Conservation (phyloP, 1,140 invertebrate species). For the Bombus superbus region DNA sequence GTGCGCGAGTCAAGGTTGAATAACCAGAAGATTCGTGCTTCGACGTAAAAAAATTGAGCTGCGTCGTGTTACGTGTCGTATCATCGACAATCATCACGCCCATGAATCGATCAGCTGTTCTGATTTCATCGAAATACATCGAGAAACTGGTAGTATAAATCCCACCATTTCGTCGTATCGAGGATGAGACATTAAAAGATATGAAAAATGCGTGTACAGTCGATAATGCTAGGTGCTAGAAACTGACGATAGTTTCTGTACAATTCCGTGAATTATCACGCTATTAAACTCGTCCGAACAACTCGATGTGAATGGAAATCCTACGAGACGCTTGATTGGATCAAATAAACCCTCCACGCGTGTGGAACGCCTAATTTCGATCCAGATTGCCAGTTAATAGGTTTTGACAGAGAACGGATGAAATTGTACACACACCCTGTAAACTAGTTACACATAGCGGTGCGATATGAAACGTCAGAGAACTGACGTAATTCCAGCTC, state of each 20-base stretch:
- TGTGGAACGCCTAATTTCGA: constrained; percentile 5
- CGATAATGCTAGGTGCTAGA: background rate
- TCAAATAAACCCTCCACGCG: background rate
- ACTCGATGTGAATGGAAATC: background rate
- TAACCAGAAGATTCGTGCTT: background rate
- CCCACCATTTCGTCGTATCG: too few relatives aligned
- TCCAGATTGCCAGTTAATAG: constrained; percentile 15
- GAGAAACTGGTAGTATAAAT: too few relatives aligned
- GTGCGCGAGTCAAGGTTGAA: background rate
- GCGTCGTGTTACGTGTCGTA: background rate
- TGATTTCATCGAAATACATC: too few relatives aligned
- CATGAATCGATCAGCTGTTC: too few relatives aligned
- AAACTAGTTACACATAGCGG: constrained; percentile 35
- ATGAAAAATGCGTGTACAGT: background rate
- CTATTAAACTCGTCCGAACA: background rate
- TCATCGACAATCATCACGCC: too few relatives aligned
- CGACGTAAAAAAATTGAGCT: background rate
- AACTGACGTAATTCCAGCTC: constrained; percentile 36
- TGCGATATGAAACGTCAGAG: constrained; percentile 32
- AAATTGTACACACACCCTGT: constrained; percentile 30
- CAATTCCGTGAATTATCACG: background rate
- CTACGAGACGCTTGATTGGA: constrained; percentile 11
- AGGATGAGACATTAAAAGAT: background rate
- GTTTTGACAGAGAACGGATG: constrained; percentile 18
- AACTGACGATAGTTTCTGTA: background rate